Percentiles rank a stretch among this genome's conserved stretches.
Conservation (phyloP, 1,140 invertebrate genomes). For the Caenorhabditis latens region DNA sequence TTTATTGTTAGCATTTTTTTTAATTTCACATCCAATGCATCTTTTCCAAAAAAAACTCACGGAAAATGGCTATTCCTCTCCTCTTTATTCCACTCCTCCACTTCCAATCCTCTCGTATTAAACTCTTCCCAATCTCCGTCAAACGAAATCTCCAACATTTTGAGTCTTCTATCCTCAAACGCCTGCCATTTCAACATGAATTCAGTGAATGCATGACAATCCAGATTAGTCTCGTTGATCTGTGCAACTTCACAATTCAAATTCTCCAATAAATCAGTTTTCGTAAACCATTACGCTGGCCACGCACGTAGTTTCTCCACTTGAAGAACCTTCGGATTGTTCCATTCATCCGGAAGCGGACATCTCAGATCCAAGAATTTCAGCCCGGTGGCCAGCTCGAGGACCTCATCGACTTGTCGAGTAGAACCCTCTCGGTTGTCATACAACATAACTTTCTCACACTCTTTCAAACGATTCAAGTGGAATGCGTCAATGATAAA, state of each 20-base stretch:
- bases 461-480: not conserved
- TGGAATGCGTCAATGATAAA: constrained; percentile 4
- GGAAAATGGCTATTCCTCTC: constrained; percentile 34
- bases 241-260: not conserved
- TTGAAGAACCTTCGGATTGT: constrained; percentile 13
- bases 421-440: constrained; percentile 11
- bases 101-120: not conserved
- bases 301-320: not conserved
- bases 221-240: constrained; percentile 3
- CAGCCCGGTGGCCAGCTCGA: not conserved
- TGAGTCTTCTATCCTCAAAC: not conserved
- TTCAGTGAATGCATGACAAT: not conserved
- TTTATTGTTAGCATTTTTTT: too few relatives aligned
- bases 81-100: constrained; percentile 10
- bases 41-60: not conserved
- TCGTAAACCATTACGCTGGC: constrained; percentile 27
- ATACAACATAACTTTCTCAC: not conserved
- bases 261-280: not conserved
- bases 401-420: not conserved
- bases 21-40: too few relatives aligned
- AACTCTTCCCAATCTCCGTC: constrained; percentile 25
- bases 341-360: constrained; percentile 36
- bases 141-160: constrained; percentile 28
- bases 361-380: not conserved
- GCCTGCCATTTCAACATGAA: constrained; percentile 21